Conservation (phyloP, 2,888 invertebrate species). For the Platycheirus rosarum region DNA sequence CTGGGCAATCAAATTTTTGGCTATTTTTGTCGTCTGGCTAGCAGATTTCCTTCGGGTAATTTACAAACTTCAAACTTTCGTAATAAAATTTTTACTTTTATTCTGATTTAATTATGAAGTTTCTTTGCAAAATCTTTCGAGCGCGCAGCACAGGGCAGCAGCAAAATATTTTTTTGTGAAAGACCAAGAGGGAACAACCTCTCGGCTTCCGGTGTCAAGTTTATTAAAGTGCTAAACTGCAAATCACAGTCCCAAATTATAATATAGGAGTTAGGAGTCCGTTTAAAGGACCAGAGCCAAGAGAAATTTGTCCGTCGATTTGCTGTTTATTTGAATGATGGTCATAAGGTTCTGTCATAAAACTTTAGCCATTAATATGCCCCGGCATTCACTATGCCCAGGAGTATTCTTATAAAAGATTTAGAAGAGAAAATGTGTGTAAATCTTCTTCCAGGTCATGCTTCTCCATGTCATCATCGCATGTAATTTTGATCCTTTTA, state of each 20-base stretch:
- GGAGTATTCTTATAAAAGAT: neutral
- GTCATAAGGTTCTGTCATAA: no score
- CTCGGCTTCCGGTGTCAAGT: constrained; percentile 25
- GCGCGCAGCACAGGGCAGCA: no score
- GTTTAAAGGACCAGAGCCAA: constrained; percentile 4
- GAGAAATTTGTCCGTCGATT: constrained; percentile 64
- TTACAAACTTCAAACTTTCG: constrained; percentile 21
- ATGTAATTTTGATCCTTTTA: constrained; percentile 63
- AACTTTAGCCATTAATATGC: constrained; percentile 42
- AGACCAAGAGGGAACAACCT: neutral
- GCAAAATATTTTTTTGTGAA: neutral
- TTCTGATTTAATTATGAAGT: constrained; percentile 56
- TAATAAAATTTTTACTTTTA: constrained; percentile 36
- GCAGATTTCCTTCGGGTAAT: neutral
- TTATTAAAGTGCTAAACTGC: constrained; percentile 67
- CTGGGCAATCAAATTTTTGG: neutral
- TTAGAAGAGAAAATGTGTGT: constrained; percentile 35
- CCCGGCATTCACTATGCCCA: constrained; percentile 10
- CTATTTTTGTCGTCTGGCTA: neutral
- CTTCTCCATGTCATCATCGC: constrained; percentile 66
- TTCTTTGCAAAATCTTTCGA: constrained; percentile 3
- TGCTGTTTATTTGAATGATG: constrained; percentile 65
- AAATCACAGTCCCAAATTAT: constrained; percentile 35
- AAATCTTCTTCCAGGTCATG: constrained; percentile 59
- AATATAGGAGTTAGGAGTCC: no score